These are phyloP conservation scores for Coluber constrictor DNA, from an alignment of 2,797 vertebrate species.

Conservation along the genomic window DNA sequence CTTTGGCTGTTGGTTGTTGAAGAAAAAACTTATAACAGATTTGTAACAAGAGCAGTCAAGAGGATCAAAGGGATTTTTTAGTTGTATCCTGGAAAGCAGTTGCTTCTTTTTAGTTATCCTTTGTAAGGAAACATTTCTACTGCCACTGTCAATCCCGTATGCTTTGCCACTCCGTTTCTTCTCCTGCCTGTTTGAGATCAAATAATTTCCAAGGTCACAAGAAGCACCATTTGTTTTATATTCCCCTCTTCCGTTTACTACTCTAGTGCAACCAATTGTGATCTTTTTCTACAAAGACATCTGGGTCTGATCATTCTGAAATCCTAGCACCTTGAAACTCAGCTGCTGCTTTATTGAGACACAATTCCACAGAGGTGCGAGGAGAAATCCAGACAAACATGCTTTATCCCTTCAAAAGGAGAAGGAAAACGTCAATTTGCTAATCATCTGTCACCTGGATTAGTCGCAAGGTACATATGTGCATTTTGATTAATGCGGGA, in stretches of 20 bases:
- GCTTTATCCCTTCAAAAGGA: slow-evolving; percentile 36
- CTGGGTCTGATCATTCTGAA: slow-evolving; percentile 30
- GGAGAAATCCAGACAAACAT: slow-evolving; percentile 39
- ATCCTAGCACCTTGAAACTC: slow-evolving; percentile 37
- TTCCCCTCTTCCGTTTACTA: neutral
- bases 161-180: slow-evolving; percentile 18
- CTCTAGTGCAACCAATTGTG: slow-evolving; percentile 27
- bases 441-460: slow-evolving; percentile 51
- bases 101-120: slow-evolving; percentile 17
- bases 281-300: slow-evolving; percentile 24
- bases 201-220: slow-evolving; percentile 28
- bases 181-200: slow-evolving; percentile 31
- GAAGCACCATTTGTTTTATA: neutral
- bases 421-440: slow-evolving; percentile 41
- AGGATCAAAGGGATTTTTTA: neutral
- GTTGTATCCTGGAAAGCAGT: neutral
- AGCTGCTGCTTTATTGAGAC: slow-evolving; percentile 37
- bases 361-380: slow-evolving; percentile 46
- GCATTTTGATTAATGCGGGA: slow-evolving; percentile 45
- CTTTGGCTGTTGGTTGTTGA: neutral
- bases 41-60: neutral
- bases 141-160: neutral
- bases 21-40: neutral
- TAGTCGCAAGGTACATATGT: slow-evolving; percentile 40
- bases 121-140: slow-evolving; percentile 8